These are phyloP conservation scores for Drosophila ogumai DNA, from an alignment of 1,140 invertebrate genomes.

Conservation along the genomic window DNA sequence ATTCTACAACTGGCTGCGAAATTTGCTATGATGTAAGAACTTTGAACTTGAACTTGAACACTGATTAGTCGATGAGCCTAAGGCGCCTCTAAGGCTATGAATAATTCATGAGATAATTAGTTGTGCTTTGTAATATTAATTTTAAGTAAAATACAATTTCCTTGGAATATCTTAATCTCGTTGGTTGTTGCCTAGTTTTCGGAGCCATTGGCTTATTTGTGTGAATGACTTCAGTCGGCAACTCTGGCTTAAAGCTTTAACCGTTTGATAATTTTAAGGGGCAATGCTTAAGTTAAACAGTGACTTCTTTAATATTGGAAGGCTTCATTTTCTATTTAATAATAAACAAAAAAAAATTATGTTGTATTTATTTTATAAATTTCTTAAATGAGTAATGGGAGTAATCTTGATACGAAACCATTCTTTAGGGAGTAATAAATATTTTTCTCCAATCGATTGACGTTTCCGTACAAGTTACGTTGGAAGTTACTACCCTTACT, in stretches of 20 bases:
- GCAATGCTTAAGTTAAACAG: background rate
- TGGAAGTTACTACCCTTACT: background rate
- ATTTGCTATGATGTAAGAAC: background rate
- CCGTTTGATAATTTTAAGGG: background rate
- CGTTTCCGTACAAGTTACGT: background rate
- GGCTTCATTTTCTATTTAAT: background rate
- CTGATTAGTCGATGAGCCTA: background rate
- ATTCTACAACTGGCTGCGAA: background rate
- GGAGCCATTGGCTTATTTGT: background rate
- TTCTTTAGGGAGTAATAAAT: background rate
- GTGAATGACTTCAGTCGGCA: background rate
- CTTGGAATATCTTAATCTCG: background rate
- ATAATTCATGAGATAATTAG: constrained; percentile 6
- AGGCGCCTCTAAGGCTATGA: background rate
- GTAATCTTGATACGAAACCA: background rate
- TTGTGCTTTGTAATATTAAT: background rate
- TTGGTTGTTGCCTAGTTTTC: constrained; percentile 22
- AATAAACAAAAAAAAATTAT: background rate
- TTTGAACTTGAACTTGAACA: background rate
- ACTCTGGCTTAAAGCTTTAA: constrained; percentile 28
- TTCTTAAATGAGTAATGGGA: no score
- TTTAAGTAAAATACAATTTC: background rate
- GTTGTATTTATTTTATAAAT: background rate
- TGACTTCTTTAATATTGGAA: background rate
- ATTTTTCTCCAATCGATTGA: background rate